phyloP scores from a whole-genome alignment of 2,888 invertebrate genomes.

The Ferrisia virgata region DNA sequence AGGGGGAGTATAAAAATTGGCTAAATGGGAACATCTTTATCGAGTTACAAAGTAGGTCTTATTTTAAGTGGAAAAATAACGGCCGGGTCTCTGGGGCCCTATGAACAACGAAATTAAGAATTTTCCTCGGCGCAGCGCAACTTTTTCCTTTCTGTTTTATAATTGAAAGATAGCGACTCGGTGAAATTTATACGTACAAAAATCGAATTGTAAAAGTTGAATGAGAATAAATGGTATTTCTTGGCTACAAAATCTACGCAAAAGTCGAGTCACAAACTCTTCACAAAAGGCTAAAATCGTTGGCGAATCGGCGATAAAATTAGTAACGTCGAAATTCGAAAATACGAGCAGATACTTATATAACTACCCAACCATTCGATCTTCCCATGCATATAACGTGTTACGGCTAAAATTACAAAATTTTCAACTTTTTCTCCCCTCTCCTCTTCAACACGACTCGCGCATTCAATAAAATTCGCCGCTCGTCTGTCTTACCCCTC shows the following conservation, averaged over 20 bases:
- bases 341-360: no score
- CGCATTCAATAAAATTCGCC: not conserved
- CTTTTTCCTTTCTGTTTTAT: constrained; percentile 14
- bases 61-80: constrained; percentile 14
- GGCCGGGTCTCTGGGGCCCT: not conserved
- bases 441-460: not conserved
- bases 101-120: constrained; percentile 32
- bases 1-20: not conserved
- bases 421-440: not conserved
- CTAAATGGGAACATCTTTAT: constrained; percentile 24
- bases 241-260: not conserved
- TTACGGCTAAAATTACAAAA: not conserved
- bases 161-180: constrained; percentile 18
- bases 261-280: no score
- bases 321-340: not conserved
- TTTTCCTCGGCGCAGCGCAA: not conserved
- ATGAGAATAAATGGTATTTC: not conserved
- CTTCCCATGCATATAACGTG: not conserved
- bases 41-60: constrained; percentile 27
- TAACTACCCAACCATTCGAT: not conserved
- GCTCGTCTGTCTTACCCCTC: not conserved
- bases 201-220: not conserved
- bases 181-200: constrained; percentile 1
- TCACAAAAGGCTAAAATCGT: not conserved
- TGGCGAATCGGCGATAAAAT: not conserved